Evolutionary conservation across 2,113 vertebrate species (phyloP).

Genomic region (Ondatra zibethicus): DNA sequence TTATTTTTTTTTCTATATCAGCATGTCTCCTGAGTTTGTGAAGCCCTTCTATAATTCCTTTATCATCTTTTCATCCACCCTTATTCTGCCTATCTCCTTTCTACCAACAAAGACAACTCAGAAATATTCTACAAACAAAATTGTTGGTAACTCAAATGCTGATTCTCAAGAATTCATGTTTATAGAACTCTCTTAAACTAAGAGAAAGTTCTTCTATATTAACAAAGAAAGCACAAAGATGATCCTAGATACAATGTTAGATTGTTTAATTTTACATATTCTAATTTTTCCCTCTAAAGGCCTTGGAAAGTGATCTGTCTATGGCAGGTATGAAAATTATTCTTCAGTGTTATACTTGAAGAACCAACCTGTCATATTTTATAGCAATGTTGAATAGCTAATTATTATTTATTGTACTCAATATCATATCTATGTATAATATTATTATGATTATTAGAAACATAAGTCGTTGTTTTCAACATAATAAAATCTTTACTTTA

Average conservation of each 20-base stretch:
- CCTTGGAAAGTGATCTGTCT: background rate
- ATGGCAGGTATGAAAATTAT: background rate
- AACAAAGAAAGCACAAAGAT: background rate
- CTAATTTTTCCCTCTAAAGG: background rate
- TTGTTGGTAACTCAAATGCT: background rate
- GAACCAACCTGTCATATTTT: background rate
- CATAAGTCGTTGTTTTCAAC: background rate
- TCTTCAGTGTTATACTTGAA: background rate
- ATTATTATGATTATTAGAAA: background rate
- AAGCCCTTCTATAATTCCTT: background rate
- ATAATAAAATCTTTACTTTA: conserved; percentile 15
- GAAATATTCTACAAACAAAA: background rate
- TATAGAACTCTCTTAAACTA: background rate
- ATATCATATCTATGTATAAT: background rate
- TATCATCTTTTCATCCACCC: rapidly evolving
- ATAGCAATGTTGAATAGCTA: background rate
- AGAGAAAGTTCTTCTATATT: background rate
- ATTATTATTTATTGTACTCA: background rate
- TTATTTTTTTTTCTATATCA: background rate
- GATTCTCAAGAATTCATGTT: background rate
- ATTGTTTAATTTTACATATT: background rate
- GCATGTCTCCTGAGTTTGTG: background rate
- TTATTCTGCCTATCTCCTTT: rapidly evolving
- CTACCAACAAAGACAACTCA: background rate
- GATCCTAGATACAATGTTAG: background rate